Evolutionary conservation across 35 echinoderm and acorn worm genomes (phyloP), one percentile per base, ranked within the genome.

Genomic region (Apostichopus japonicus): DNA sequence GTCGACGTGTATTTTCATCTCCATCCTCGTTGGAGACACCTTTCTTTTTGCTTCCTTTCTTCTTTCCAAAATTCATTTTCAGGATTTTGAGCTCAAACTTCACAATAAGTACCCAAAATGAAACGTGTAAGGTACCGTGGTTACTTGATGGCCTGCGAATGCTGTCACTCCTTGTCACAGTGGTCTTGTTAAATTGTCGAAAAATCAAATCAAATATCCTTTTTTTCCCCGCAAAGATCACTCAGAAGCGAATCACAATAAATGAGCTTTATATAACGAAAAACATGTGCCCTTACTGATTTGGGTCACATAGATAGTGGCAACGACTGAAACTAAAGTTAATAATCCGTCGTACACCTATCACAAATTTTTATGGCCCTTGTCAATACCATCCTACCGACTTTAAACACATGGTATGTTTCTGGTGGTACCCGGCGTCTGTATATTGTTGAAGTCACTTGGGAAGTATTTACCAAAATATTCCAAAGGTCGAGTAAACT

Each of bases 1-100:
- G 79, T 6, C 79, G 79, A 54, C 24, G 51, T 54, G 24, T 15
- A 24, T 83, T 54, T 83, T 55, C 79, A 3, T 54, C 79, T 10
- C 54, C 79, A 54, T 52, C 19, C 8, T 83, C 79, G 54, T 24
- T 14, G 63, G 63, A 67, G 11, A 5, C 4, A 11, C 63, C 63
- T 54, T 83, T 83, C 44, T 83, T 83, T 14, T 83, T 83, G 33
- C 54, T 83, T 44, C 44, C 54, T 54, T 83, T 83, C 54, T 55
- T 44, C 54, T 83, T 83, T 33, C 79, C 79, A 54, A 83, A 83
- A 83, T 83, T 83, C 79, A 83, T 83, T 55, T 55, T 83, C 33
- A 44, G 33, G 33, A 44, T 44, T 27, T 44, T 44, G 33, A 44
- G 33, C 33, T 44, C 10, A 78, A n/a, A 22, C 22, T 33, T 78